Conservation (phyloP, 2,113 vertebrate genomes). For the Dermatemys mawii region DNA sequence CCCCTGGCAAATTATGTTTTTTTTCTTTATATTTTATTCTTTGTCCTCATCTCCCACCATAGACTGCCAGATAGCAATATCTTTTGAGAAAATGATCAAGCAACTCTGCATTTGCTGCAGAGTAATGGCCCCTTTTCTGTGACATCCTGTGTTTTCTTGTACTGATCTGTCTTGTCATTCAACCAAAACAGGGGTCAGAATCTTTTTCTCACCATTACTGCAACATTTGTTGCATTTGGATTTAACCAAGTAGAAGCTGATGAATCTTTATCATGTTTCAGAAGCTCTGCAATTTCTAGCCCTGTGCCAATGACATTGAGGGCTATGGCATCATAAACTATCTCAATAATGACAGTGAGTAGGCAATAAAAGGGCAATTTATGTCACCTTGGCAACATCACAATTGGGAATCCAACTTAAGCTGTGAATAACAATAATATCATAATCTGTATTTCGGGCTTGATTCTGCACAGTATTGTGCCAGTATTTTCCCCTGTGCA, state of each 20-base stretch:
- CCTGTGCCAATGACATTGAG: not conserved
- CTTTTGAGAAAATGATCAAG: not conserved
- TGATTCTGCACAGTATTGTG: not conserved
- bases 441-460: not conserved
- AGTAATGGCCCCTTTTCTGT: not conserved
- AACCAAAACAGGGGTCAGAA: constrained; percentile 1
- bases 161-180: not conserved
- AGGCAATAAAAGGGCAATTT: not conserved
- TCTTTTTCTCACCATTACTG: not conserved
- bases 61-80: not conserved
- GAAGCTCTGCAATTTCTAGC: not conserved
- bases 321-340: not conserved
- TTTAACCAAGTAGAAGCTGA: not conserved
- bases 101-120: not conserved
- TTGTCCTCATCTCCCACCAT: not conserved
- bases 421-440: not conserved
- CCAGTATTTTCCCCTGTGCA: accelerated
- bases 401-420: not conserved
- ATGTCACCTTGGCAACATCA: not conserved
- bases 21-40: not conserved
- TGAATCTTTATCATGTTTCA: not conserved
- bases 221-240: too few relatives aligned
- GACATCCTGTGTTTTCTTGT: not conserved
- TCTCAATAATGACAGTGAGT: not conserved
- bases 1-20: not conserved